Evolutionary conservation across 2,888 invertebrate genomes (phyloP).

Genomic region (Sinotaia quadrata): DNA sequence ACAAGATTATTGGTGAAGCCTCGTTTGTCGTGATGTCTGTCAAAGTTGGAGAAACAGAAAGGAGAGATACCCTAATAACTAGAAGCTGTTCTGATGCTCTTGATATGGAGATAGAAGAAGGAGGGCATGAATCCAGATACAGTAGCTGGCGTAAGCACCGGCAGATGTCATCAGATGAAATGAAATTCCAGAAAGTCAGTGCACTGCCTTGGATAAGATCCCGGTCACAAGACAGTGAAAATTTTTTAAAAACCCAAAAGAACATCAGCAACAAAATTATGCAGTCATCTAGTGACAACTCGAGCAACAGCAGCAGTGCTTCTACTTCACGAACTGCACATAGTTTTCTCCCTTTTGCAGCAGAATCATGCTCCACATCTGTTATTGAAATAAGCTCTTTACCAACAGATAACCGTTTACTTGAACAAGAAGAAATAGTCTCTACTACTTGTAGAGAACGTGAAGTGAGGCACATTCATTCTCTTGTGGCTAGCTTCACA

Average conservation of each 20-base stretch:
- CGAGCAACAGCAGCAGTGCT: conserved; percentile 15
- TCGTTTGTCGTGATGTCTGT: too few species aligned
- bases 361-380: background rate
- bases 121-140: conserved; percentile 6
- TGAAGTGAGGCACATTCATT: background rate
- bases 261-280: conserved; percentile 55
- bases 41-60: background rate
- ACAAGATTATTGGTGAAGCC: background rate
- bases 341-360: conserved; percentile 6
- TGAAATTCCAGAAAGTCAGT: background rate
- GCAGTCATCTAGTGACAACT: conserved; percentile 33
- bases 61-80: conserved; percentile 38
- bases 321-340: conserved; percentile 12
- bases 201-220: conserved; percentile 78
- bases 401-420: conserved; percentile 36
- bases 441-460: background rate
- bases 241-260: conserved; percentile 52
- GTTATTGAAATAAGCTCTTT: background rate
- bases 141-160: conserved; percentile 10
- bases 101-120: conserved; percentile 28
- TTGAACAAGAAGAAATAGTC: conserved; percentile 23
- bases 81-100: conserved; percentile 39
- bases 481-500: conserved; percentile 18
- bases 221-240: conserved; percentile 75
- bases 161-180: background rate